Evolutionary conservation across 1,140 invertebrate genomes (phyloP).

Genomic region (Limonius californicus): DNA sequence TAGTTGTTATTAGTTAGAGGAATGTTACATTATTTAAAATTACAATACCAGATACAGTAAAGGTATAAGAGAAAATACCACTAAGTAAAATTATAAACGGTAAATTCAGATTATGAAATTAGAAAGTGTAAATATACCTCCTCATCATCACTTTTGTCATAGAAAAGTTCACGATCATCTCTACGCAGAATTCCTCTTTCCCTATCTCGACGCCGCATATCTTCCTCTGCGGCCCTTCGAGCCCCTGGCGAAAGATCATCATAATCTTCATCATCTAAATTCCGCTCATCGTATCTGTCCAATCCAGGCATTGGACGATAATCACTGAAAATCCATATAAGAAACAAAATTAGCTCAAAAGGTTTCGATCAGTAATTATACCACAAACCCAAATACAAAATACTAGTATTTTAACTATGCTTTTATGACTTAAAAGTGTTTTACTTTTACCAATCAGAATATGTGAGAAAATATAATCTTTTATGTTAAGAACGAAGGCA

Average conservation of each 20-base stretch:
- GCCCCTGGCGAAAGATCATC: constrained; percentile 82
- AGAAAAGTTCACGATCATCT: constrained; percentile 76
- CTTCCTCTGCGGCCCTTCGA: constrained; percentile 81
- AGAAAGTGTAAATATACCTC: constrained; percentile 31
- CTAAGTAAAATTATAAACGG: too few relatives aligned
- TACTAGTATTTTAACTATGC: not conserved
- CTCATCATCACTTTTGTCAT: constrained; percentile 64
- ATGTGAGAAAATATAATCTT: too few relatives aligned
- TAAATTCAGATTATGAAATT: not conserved
- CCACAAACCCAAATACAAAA: too few relatives aligned
- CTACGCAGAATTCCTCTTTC: constrained; percentile 74
- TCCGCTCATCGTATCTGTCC: constrained; percentile 85
- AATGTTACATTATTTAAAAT: not conserved
- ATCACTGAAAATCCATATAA: constrained; percentile 62
- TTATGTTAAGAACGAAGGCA: too few relatives aligned
- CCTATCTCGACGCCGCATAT: constrained; percentile 79
- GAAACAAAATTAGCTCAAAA: constrained; percentile 18
- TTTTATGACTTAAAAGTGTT: too few relatives aligned
- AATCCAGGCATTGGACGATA: constrained; percentile 94
- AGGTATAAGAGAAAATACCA: too few relatives aligned
- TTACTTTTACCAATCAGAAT: too few relatives aligned
- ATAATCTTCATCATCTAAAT: constrained; percentile 88
- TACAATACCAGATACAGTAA: not conserved
- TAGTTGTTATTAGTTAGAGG: not conserved
- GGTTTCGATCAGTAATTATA: not conserved